Evolutionary conservation across 1,140 invertebrate species (phyloP).

Genomic region (Pogonognathellus flavescens): DNA sequence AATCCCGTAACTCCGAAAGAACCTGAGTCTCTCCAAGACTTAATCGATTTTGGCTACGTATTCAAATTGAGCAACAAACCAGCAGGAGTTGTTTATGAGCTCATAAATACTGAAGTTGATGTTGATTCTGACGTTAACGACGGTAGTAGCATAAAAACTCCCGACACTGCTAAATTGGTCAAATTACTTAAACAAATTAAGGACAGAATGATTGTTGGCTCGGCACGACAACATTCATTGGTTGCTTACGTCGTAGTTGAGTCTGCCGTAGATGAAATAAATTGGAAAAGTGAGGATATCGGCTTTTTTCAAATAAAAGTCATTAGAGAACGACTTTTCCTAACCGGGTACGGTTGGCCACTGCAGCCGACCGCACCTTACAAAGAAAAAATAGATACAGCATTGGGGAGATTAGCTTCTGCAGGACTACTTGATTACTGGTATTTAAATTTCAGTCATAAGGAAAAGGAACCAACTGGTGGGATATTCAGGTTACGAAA

Average conservation of each 20-base stretch:
- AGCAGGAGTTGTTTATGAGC: slow-evolving; percentile 51
- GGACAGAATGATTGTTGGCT: slow-evolving; percentile 9
- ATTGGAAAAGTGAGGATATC: slow-evolving; percentile 52
- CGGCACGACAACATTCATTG: neutral
- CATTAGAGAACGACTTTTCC: slow-evolving; percentile 60
- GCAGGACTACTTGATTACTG: slow-evolving; percentile 56
- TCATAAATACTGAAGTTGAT: neutral
- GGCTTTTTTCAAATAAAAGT: slow-evolving; percentile 57
- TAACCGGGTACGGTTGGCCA: slow-evolving; percentile 57
- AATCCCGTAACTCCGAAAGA: slow-evolving; percentile 61
- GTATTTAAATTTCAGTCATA: slow-evolving; percentile 29
- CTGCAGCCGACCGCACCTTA: slow-evolving; percentile 41
- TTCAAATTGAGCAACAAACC: slow-evolving; percentile 55
- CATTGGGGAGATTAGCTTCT: slow-evolving; percentile 51
- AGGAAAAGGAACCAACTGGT: slow-evolving; percentile 38
- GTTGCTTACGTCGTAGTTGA: slow-evolving; percentile 61
- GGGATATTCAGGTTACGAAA: slow-evolving; percentile 54
- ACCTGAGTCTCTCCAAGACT: slow-evolving; percentile 55
- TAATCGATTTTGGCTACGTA: slow-evolving; percentile 56
- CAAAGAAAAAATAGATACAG: slow-evolving; percentile 57
- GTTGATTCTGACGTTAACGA: neutral
- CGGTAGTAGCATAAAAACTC: neutral
- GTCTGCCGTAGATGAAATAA: slow-evolving; percentile 54
- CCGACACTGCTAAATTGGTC: slow-evolving; percentile 12
- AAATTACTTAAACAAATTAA: slow-evolving; percentile 53